Percentiles rank a stretch among this genome's conserved stretches.
Evolutionary conservation across 2,888 invertebrate genomes (phyloP).

Genomic region (Plusia festucae): DNA sequence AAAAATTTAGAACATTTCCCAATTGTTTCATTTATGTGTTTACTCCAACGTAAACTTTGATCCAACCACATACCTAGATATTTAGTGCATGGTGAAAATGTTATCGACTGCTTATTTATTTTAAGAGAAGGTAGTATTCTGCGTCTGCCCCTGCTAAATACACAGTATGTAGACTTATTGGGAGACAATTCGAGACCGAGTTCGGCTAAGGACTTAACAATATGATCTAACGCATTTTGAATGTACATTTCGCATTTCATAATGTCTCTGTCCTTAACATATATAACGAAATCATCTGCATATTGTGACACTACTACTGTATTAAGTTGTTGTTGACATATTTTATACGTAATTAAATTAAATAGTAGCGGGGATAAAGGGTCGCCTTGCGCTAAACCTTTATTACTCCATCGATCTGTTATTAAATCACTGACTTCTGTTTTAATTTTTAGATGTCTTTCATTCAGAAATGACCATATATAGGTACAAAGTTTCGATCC

Average conservation of each 20-base stretch:
- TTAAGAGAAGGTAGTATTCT: conserved; percentile 4
- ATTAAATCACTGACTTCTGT: background rate
- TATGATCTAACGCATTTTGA: conserved; percentile 10
- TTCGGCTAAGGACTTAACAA: background rate
- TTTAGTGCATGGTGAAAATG: background rate
- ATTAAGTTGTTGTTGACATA: background rate
- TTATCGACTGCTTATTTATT: background rate
- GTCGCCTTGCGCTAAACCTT: conserved; percentile 7
- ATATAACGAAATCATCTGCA: conserved; percentile 13
- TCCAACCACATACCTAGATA: conserved; percentile 13
- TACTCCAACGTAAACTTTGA: background rate
- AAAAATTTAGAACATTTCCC: background rate
- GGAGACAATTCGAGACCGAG: conserved; percentile 6
- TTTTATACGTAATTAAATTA: conserved; percentile 2
- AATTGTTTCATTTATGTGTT: conserved; percentile 7
- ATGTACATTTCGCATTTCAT: background rate
- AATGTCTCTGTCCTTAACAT: background rate
- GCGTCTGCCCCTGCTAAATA: conserved; percentile 11
- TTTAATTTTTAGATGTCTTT: conserved; percentile 11
- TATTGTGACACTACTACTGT: conserved; percentile 5
- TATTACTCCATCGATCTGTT: background rate
- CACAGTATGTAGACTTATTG: conserved; percentile 11
- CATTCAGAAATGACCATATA: conserved; percentile 6
- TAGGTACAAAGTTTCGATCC: background rate
- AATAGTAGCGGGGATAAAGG: conserved; percentile 8